Percentiles rank a stretch among this genome's conserved stretches.
These are phyloP conservation scores for Lates japonicus DNA, from an alignment of 2,797 vertebrate genomes.

Conservation along the genomic window DNA sequence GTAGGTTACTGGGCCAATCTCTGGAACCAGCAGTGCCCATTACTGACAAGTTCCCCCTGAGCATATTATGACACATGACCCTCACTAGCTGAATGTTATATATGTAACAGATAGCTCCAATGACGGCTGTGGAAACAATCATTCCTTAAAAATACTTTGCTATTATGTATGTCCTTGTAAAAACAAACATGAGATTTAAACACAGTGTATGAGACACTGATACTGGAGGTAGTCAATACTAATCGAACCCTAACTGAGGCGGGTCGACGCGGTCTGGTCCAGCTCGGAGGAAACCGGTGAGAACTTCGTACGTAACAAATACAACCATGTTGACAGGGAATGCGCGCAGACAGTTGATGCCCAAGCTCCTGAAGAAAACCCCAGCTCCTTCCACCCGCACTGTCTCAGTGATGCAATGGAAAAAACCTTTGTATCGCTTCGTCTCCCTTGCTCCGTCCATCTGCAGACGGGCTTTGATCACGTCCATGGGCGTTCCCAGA, in stretches of 20 bases:
- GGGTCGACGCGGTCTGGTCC: slow-evolving; percentile 21
- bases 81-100: background rate
- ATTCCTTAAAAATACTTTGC: slow-evolving; percentile 3
- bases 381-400: slow-evolving; percentile 85
- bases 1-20: background rate
- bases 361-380: slow-evolving; percentile 92
- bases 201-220: background rate
- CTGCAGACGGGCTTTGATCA: slow-evolving; percentile 94
- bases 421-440: slow-evolving; percentile 88
- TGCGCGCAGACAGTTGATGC: slow-evolving; percentile 92
- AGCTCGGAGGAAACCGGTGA: slow-evolving; percentile 77
- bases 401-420: slow-evolving; percentile 89
- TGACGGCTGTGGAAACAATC: background rate
- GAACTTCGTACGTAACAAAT: slow-evolving; percentile 90
- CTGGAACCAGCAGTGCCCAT: background rate
- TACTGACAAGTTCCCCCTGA: slow-evolving; percentile 6
- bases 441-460: slow-evolving; percentile 83
- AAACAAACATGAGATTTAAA: slow-evolving; percentile 6
- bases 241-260: slow-evolving; percentile 53
- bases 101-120: slow-evolving; percentile 19
- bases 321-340: slow-evolving; percentile 95
- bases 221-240: slow-evolving; percentile 1
- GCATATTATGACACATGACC: background rate
- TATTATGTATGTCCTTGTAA: background rate
- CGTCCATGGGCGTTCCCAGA: slow-evolving; percentile 93